Evolutionary conservation across 2,797 vertebrate genomes (phyloP).

Genomic region (Diplodus sargus): DNA sequence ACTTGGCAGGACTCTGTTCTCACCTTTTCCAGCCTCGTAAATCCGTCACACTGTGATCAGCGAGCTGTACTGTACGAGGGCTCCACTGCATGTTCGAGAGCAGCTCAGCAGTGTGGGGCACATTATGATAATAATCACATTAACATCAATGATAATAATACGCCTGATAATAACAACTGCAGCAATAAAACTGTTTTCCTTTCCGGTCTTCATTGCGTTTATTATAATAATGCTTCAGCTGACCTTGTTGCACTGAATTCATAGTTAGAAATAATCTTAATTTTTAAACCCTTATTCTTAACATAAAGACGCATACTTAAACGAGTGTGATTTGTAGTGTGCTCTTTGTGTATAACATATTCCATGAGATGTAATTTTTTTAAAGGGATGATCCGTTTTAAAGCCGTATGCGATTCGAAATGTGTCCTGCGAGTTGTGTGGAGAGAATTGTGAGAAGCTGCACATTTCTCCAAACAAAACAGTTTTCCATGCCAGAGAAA

Average conservation of each 20-base stretch:
- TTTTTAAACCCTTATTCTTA: background rate
- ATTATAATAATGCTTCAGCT: background rate
- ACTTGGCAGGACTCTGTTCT: constrained; percentile 37
- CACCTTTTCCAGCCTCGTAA: constrained; percentile 48
- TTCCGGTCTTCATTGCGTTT: background rate
- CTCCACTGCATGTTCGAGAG: background rate
- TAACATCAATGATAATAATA: background rate
- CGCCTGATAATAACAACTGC: background rate
- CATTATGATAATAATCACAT: background rate
- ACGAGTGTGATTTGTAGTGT: background rate
- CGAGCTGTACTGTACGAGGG: background rate
- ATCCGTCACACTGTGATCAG: constrained; percentile 11
- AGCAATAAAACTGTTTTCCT: background rate
- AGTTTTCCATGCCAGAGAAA: background rate
- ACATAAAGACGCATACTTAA: background rate
- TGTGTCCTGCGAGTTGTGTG: background rate
- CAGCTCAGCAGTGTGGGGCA: background rate
- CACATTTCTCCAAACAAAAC: background rate
- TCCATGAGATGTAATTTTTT: background rate
- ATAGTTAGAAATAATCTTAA: background rate
- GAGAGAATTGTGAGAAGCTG: background rate
- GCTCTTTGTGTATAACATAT: background rate
- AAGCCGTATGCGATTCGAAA: background rate
- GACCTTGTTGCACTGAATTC: background rate
- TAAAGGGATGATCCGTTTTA: background rate